Conservation (phyloP, 2,113 vertebrate genomes). For the Lepidiolamprologus cunningtoni region DNA sequence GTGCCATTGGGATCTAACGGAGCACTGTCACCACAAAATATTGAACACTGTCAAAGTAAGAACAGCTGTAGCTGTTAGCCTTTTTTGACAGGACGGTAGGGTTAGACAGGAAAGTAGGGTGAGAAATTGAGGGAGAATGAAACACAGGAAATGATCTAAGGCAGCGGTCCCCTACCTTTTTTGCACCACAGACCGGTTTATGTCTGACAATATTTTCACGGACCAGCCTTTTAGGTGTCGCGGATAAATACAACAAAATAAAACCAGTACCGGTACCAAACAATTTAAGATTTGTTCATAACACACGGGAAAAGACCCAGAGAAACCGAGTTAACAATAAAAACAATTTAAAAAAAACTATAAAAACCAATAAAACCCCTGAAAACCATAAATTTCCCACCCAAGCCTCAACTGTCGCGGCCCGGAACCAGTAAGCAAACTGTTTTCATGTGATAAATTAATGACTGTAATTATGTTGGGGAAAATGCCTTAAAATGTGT, state of each 20-base stretch:
- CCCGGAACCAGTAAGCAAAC: background rate
- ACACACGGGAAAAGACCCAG: background rate
- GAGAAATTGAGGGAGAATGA: background rate
- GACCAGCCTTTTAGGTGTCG: background rate
- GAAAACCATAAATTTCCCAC: background rate
- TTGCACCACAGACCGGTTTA: background rate
- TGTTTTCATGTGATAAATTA: background rate
- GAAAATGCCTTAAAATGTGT: background rate
- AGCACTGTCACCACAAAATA: background rate
- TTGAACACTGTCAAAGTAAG: background rate
- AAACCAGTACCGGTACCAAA: background rate
- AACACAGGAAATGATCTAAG: background rate
- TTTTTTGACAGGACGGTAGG: background rate
- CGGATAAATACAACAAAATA: background rate
- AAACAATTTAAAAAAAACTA: fast-evolving
- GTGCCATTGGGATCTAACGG: background rate
- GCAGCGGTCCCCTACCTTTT: background rate
- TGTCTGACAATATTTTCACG: background rate
- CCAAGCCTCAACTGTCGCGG: background rate
- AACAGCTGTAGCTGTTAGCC: background rate
- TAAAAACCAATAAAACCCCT: background rate
- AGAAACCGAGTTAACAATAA: background rate
- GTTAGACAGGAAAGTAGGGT: background rate
- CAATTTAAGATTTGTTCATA: background rate
- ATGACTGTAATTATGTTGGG: background rate